phyloP scores from a whole-genome alignment of 2,888 invertebrate genomes.

The Aelia acuminata region DNA sequence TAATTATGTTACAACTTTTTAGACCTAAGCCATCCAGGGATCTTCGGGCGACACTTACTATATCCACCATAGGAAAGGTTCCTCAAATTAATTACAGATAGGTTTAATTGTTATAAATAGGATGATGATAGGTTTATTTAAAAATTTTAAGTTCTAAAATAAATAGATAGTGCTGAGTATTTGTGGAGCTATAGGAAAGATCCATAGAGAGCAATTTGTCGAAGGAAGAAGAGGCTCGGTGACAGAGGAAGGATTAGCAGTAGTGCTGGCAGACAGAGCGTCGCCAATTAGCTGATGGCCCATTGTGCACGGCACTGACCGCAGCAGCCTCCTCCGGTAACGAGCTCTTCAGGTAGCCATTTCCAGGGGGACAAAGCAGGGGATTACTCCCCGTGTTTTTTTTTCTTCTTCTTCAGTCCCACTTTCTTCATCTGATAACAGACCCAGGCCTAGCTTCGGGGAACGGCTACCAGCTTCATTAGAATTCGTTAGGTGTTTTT shows the following conservation, averaged over 20 bases:
- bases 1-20: too few relatives aligned
- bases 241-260: neutral
- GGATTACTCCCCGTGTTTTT: slow-evolving; percentile 1
- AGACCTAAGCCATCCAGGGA: too few relatives aligned
- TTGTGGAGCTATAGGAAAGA: neutral
- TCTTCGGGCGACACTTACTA: too few relatives aligned
- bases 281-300: slow-evolving; percentile 13
- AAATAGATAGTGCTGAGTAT: neutral
- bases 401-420: neutral
- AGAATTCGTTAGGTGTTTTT: slow-evolving; percentile 21
- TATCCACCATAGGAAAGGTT: too few relatives aligned
- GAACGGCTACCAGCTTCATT: neutral
- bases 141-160: neutral
- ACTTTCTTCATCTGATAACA: slow-evolving; percentile 30
- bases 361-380: neutral
- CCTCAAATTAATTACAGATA: too few relatives aligned
- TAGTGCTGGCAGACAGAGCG: neutral
- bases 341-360: slow-evolving; percentile 31
- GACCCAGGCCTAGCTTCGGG: neutral
- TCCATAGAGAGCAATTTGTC: neutral
- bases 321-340: neutral
- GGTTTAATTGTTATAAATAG: neutral
- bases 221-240: neutral
- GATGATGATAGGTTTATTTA: neutral
- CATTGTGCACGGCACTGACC: slow-evolving; percentile 13